Evolutionary conservation across 2,888 invertebrate species (phyloP).

Genomic region (Salpingus planirostris): DNA sequence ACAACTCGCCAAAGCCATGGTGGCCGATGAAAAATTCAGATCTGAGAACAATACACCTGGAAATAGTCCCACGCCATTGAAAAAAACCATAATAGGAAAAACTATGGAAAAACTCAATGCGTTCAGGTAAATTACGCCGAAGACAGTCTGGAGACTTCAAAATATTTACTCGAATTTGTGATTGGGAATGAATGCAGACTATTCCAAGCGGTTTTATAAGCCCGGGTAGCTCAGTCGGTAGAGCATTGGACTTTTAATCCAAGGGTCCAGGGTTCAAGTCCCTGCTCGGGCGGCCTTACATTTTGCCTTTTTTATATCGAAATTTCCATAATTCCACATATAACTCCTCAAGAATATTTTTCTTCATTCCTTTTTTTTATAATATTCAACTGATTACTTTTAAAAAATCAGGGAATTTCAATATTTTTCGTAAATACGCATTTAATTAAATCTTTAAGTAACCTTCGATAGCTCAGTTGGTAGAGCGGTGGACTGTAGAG

Average conservation of each 20-base stretch:
- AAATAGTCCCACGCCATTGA: conserved; percentile 51
- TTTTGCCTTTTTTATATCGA: conserved; percentile 18
- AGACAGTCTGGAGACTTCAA: no score
- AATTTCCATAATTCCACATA: not conserved
- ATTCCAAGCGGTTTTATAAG: conserved; percentile 19
- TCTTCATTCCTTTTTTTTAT: no score
- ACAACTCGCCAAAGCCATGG: conserved; percentile 62
- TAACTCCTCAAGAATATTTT: no score
- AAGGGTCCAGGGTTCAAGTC: conserved; percentile 73
- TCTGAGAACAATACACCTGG: conserved; percentile 48
- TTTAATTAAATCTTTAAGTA: no score
- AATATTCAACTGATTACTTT: no score
- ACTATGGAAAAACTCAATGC: conserved; percentile 28
- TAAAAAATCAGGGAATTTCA: no score
- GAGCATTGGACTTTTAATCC: conserved; percentile 71
- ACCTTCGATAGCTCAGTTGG: conserved; percentile 31
- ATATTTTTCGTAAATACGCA: no score
- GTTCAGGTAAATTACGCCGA: conserved; percentile 33
- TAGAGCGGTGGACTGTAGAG: conserved; percentile 30
- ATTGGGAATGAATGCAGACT: not conserved
- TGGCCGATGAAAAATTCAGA: conserved; percentile 47
- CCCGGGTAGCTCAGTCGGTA: conserved; percentile 69
- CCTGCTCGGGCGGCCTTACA: conserved; percentile 59
- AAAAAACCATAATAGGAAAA: conserved; percentile 50
- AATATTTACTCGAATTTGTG: no score